Conservation (phyloP, 2,113 vertebrate genomes). For the Synchiropus splendidus region DNA sequence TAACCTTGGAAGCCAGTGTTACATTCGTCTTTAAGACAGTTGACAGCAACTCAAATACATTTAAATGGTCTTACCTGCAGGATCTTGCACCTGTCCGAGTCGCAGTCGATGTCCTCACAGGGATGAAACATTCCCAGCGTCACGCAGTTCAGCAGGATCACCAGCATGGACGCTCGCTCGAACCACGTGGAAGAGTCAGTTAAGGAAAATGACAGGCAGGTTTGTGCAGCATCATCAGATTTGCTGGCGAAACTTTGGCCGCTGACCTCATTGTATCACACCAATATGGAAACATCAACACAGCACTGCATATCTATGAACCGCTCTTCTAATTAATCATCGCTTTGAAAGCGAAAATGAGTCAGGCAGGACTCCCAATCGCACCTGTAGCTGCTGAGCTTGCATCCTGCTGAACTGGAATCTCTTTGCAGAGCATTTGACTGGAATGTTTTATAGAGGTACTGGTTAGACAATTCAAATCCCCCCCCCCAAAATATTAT, state of each 20-base stretch:
- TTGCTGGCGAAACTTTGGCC: constrained; percentile 7
- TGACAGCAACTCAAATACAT: neutral
- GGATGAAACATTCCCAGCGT: constrained; percentile 98
- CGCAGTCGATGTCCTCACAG: constrained; percentile 87
- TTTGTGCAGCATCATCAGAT: constrained; percentile 1
- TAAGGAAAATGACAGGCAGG: constrained; percentile 67
- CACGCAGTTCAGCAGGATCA: constrained; percentile 97
- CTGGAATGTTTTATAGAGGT: constrained; percentile 1
- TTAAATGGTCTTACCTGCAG: constrained; percentile 72
- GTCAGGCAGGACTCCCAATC: constrained; percentile 1
- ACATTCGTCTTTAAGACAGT: neutral
- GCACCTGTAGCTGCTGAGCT: constrained; percentile 11
- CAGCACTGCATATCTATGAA: constrained; percentile 3
- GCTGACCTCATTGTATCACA: constrained; percentile 27
- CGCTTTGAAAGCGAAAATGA: constrained; percentile 5
- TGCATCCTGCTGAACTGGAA: constrained; percentile 12
- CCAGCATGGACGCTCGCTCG: constrained; percentile 94
- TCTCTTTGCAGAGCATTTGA: constrained; percentile 1
- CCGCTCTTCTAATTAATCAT: constrained; percentile 3
- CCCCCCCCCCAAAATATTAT: no score
- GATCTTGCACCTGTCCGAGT: constrained; percentile 88
- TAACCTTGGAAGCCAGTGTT: no score
- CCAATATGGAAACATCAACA: constrained; percentile 1
- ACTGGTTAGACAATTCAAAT: neutral
- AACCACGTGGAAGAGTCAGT: constrained; percentile 82